phyloP scores from a whole-genome alignment of 2,888 invertebrate genomes.

The Leptarthrus brevirostris region DNA sequence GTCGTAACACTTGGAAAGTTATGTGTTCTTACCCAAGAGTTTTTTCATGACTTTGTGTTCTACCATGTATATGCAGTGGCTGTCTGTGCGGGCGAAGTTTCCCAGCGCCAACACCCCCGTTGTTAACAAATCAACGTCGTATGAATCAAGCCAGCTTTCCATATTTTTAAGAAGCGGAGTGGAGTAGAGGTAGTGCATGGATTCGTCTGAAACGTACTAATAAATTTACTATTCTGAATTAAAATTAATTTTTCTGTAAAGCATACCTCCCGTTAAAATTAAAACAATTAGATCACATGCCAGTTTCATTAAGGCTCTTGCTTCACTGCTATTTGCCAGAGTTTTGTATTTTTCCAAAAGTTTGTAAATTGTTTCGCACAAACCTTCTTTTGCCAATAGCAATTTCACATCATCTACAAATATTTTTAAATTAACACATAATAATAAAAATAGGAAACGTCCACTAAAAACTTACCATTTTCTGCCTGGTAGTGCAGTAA shows the following conservation, averaged over 20 bases:
- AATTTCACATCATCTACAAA: slow-evolving; percentile 80
- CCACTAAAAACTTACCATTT: slow-evolving; percentile 70
- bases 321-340: slow-evolving; percentile 73
- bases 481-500: slow-evolving; percentile 81
- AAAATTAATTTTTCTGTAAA: slow-evolving; percentile 10
- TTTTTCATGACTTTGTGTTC: slow-evolving; percentile 80
- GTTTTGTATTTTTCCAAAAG: slow-evolving; percentile 78
- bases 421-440: not conserved
- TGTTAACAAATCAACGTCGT: slow-evolving; percentile 80
- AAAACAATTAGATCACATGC: slow-evolving; percentile 88
- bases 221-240: not conserved
- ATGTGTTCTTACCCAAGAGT: slow-evolving; percentile 69
- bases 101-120: slow-evolving; percentile 88
- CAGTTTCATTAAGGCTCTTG: slow-evolving; percentile 78
- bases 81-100: slow-evolving; percentile 89
- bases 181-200: slow-evolving; percentile 86
- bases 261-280: slow-evolving; percentile 84
- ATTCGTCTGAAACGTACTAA: slow-evolving; percentile 74
- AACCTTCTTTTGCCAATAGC: slow-evolving; percentile 78
- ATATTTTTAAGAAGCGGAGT: slow-evolving; percentile 76
- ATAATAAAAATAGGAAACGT: not conserved
- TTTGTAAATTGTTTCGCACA: slow-evolving; percentile 80
- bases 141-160: slow-evolving; percentile 81
- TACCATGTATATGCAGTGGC: slow-evolving; percentile 86
- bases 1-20: not conserved